These are phyloP conservation scores for Plebejus argus DNA, from an alignment of 2,888 invertebrate species.

Conservation along the genomic window DNA sequence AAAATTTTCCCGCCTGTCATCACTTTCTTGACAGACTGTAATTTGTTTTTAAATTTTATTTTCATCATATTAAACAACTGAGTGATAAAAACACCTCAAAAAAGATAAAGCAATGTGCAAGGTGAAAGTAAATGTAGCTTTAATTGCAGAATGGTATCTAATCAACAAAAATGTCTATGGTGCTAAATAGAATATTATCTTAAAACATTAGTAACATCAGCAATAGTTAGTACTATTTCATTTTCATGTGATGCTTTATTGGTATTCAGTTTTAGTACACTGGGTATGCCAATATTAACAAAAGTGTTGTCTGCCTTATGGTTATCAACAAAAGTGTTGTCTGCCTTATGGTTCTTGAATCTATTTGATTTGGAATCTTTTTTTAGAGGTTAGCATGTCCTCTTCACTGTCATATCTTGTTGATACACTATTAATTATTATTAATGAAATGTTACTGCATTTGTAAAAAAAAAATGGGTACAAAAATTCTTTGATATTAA, in stretches of 20 bases:
- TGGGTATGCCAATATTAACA: too few species aligned
- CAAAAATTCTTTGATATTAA: slow-evolving; percentile 29
- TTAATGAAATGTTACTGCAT: background rate
- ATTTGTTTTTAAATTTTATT: background rate
- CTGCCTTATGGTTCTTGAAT: too few species aligned
- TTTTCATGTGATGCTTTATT: background rate
- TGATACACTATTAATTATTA: background rate
- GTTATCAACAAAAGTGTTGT: too few species aligned
- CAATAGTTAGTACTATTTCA: background rate
- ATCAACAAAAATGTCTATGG: background rate
- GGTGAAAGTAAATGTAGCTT: background rate
- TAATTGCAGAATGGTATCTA: background rate
- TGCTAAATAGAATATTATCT: background rate
- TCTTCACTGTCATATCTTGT: too few species aligned
- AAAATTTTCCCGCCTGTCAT: too few species aligned
- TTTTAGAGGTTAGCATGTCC: too few species aligned
- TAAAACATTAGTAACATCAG: background rate
- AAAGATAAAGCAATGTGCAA: background rate
- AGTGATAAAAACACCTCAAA: background rate
- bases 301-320: too few species aligned
- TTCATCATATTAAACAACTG: background rate
- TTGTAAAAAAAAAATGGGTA: slow-evolving; percentile 22
- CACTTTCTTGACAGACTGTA: too few species aligned
- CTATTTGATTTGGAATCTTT: too few species aligned
- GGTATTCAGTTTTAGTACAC: background rate